A percentile compares a stretch with the other conserved stretches of the same genome.
Evolutionary conservation across 1,140 invertebrate species (phyloP).

Genomic region (Bicyclus anynana): DNA sequence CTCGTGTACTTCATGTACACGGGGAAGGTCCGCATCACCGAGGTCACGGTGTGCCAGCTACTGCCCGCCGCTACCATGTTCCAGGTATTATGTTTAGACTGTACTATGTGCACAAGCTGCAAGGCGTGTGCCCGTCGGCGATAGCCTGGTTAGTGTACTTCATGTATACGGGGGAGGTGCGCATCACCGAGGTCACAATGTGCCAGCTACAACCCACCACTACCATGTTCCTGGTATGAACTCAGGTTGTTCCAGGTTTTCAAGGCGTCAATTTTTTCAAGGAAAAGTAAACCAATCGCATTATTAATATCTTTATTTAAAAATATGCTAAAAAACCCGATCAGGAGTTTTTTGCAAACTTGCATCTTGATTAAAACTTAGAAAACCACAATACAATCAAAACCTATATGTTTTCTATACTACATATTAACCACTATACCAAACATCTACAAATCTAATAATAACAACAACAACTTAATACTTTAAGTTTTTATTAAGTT

Average conservation of each 20-base stretch:
- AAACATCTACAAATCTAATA: no score
- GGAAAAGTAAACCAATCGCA: no score
- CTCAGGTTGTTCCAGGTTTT: neutral
- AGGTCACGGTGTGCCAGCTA: slow-evolving; percentile 92
- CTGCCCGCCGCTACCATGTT: slow-evolving; percentile 96
- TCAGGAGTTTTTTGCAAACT: no score
- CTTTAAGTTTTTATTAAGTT: no score
- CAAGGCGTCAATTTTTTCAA: no score
- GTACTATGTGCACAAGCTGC: slow-evolving; percentile 80
- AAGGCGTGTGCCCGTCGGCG: slow-evolving; percentile 91
- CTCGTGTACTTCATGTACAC: slow-evolving; percentile 95
- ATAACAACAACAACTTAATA: no score
- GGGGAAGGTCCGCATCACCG: slow-evolving; percentile 91
- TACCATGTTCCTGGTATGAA: slow-evolving; percentile 92
- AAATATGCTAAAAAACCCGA: no score
- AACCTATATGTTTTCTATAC: no score
- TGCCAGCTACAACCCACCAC: slow-evolving; percentile 93
- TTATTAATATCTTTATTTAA: no score
- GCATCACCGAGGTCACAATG: slow-evolving; percentile 93
- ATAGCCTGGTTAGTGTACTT: slow-evolving; percentile 91
- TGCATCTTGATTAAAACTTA: no score
- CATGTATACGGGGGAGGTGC: slow-evolving; percentile 93
- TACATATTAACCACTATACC: no score
- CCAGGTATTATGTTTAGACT: slow-evolving; percentile 79
- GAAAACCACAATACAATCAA: no score